A percentile compares a stretch with the other conserved stretches of the same genome.
Conservation (phyloP, 2,888 invertebrate genomes). For the Endotricha flammealis region DNA sequence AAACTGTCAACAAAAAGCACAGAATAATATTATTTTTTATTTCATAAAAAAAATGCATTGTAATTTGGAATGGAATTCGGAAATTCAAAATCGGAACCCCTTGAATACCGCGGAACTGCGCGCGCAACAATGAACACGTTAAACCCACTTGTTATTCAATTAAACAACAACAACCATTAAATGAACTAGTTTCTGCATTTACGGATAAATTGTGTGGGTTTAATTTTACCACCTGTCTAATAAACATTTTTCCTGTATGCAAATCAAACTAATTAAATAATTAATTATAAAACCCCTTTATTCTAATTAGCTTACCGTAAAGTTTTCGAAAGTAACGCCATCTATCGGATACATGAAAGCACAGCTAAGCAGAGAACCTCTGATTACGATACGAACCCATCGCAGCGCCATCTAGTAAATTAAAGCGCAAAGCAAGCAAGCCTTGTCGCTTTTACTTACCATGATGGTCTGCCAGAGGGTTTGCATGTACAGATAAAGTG, state of each 20-base stretch:
- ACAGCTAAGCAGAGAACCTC: conserved; percentile 8
- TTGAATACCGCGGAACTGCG: not conserved
- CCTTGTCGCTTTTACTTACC: conserved; percentile 56
- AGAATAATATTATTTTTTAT: too few relatives aligned
- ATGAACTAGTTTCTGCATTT: not conserved
- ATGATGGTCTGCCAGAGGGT: conserved; percentile 67
- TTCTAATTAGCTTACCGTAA: not conserved
- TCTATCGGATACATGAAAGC: conserved; percentile 4
- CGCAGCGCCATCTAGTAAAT: conserved; percentile 55
- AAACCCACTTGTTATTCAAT: not conserved
- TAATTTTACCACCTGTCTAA: conserved; percentile 1
- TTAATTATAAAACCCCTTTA: conserved; percentile 2
- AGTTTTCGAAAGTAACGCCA: conserved; percentile 5
- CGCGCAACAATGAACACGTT: not conserved
- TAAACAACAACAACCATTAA: not conserved
- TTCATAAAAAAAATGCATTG: too few relatives aligned
- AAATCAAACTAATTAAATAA: conserved; percentile 10
- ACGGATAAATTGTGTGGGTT: not conserved
- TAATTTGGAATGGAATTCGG: conserved; percentile 6
- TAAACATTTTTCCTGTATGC: conserved; percentile 10
- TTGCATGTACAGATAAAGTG: conserved; percentile 70
- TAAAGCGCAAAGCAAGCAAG: conserved; percentile 53
- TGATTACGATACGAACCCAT: not conserved
- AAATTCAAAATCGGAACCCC: not conserved
- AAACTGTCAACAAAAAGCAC: too few relatives aligned